Evolutionary conservation across 2,113 vertebrate genomes (phyloP), one percentile per base, ranked within the genome.

Genomic region (Pangasianodon hypophthalmus): DNA sequence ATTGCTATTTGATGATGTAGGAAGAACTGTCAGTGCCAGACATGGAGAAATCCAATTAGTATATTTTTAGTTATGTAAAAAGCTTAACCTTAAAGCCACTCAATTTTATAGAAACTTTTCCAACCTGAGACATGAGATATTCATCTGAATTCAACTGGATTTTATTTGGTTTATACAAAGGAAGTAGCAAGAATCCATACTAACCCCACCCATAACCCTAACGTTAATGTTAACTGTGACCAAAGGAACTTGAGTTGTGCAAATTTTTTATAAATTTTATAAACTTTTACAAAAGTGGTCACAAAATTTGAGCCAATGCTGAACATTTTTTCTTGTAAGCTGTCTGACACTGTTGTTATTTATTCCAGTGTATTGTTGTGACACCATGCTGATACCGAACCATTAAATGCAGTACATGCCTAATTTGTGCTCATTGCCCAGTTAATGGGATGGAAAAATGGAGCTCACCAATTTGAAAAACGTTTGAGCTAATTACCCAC

Each of bases 1-100:
- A 62, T 50, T 87, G 73, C 71, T 56, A 56, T 75, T 56, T 87
- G 48, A 60, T 87, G 54, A 24, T 84, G 82, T 58, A 37, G 32
- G 58, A 62, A 84, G 10, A 46, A 46, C 54, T 79, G 62, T n/a
- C 58, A 88, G 58, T 67, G n/a, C 19, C 48, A 54, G 19, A 69
- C 58, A 81, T 50, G n/a, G 50, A 41, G 79, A 52, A 69, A 82
- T 82, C 50, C 60, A 32, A 29, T 56, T 52, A 82, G n/a, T 21
- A 54, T 84, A 26, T 84, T 44, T 84, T 84, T 44, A 62, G 37
- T 46, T 84, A 84, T 62, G 46, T 29, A 62, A 29, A 62, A 62
- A 46, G 48, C 29, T 54, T 82, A 29, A 52, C 26, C 77, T 52
- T 80, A 52, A 50, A 46, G 21, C 8, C 13, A n/a, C 37, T 82